Conservation (phyloP, 1,140 invertebrate species). For the Cydia amplana region DNA sequence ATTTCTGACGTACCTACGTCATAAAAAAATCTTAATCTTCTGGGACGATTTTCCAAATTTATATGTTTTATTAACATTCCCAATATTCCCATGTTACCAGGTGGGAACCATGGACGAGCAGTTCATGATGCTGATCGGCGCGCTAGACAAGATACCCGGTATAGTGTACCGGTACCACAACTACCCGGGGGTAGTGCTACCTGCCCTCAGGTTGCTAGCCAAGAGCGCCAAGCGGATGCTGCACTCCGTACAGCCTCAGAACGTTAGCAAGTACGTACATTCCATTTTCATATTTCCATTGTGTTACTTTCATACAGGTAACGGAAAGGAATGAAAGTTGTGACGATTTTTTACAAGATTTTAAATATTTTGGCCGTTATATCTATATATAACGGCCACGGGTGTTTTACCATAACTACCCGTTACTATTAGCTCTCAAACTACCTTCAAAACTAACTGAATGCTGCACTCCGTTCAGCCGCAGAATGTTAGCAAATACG, state of each 20-base stretch:
- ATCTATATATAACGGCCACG: no score
- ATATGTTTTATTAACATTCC: no score
- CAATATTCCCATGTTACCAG: slow-evolving; percentile 42
- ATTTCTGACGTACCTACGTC: no score
- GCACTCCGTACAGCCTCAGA: slow-evolving; percentile 82
- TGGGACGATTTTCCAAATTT: no score
- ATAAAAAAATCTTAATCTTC: no score
- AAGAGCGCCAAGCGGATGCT: slow-evolving; percentile 86
- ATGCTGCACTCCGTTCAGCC: slow-evolving; percentile 85
- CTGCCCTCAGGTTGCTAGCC: slow-evolving; percentile 88
- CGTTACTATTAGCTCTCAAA: no score
- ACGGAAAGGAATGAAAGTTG: not conserved
- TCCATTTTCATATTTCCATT: not conserved
- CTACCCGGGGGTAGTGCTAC: slow-evolving; percentile 89
- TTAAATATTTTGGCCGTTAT: no score
- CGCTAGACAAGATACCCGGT: slow-evolving; percentile 84
- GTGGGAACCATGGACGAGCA: slow-evolving; percentile 81
- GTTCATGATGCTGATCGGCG: slow-evolving; percentile 83
- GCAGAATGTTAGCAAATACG: slow-evolving; percentile 78
- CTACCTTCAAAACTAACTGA: no score
- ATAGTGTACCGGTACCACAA: slow-evolving; percentile 89
- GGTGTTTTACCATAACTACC: no score
- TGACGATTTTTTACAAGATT: no score
- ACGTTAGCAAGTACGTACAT: slow-evolving; percentile 74
- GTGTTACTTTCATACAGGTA: not conserved